phyloP scores from a whole-genome alignment of 2,797 vertebrate species.

The Schizothorax lantsangensis region DNA sequence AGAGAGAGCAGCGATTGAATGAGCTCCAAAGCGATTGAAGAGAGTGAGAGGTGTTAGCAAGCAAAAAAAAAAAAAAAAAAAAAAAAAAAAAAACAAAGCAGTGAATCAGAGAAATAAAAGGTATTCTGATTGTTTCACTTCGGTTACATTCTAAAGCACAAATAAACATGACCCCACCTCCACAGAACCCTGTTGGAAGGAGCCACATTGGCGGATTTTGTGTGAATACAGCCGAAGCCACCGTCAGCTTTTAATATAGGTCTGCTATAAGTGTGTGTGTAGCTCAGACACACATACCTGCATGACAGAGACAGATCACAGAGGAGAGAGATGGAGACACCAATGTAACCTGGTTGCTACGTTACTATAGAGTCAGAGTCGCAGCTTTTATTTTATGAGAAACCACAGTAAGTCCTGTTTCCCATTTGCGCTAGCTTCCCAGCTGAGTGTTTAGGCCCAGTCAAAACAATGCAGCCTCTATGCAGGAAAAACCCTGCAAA shows the following conservation, averaged over 20 bases:
- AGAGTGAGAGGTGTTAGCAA: not conserved
- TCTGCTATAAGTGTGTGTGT: constrained; percentile 13
- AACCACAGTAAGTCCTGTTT: not conserved
- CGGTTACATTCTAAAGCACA: not conserved
- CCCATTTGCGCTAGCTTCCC: constrained; percentile 1
- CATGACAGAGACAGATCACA: not conserved
- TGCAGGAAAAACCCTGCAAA: too few relatives aligned
- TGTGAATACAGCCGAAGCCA: not conserved
- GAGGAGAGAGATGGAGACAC: not conserved
- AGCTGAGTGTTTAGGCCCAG: constrained; percentile 6
- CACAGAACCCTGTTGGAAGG: not conserved
- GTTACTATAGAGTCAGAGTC: not conserved
- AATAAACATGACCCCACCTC: too few relatives aligned
- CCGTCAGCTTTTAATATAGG: not conserved
- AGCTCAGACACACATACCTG: not conserved
- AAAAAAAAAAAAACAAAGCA: too few relatives aligned
- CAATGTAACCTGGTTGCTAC: not conserved
- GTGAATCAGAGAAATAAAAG: not conserved
- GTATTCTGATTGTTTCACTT: not conserved
- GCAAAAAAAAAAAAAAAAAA: too few relatives aligned
- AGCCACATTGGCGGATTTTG: not conserved
- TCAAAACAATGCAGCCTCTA: not conserved
- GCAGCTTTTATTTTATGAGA: not conserved
- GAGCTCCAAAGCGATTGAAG: too few relatives aligned
- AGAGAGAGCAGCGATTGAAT: too few relatives aligned